A percentile compares a stretch with the other conserved stretches of the same genome.
Conservation (phyloP, 2,113 vertebrate genomes). For the Noctilio leporinus region DNA sequence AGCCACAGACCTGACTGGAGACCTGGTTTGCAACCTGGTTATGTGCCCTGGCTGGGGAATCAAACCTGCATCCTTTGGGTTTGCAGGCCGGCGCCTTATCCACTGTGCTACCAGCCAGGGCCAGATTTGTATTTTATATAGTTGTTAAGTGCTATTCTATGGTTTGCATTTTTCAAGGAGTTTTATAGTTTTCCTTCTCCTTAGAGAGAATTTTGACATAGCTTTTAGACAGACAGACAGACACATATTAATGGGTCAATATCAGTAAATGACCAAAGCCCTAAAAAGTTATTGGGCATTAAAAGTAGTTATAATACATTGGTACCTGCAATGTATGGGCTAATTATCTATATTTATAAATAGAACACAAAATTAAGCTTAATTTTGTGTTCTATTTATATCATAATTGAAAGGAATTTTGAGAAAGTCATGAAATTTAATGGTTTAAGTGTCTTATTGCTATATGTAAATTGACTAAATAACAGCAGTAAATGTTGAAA, state of each 20-base stretch:
- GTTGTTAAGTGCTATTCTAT: background rate
- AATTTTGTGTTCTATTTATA: conserved; percentile 45
- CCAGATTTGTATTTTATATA: conserved; percentile 30
- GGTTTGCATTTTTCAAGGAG: conserved; percentile 15
- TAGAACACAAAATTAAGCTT: conserved; percentile 52
- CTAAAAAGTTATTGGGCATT: conserved; percentile 40
- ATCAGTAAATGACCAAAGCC: conserved; percentile 38
- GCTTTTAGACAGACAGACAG: background rate
- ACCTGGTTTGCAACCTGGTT: too few species aligned
- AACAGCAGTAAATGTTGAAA: conserved; percentile 48
- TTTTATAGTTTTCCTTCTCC: background rate
- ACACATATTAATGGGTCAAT: background rate
- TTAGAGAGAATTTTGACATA: background rate
- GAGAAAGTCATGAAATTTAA: conserved; percentile 59
- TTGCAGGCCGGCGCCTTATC: too few species aligned
- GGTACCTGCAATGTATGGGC: conserved; percentile 21
- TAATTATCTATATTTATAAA: conserved; percentile 60
- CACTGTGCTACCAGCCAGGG: too few species aligned
- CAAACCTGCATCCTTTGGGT: too few species aligned
- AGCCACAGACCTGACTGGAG: too few species aligned
- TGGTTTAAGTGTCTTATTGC: conserved; percentile 58
- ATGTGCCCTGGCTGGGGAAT: too few species aligned
- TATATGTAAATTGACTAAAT: conserved; percentile 47
- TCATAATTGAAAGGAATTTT: conserved; percentile 63
- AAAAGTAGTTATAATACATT: conserved; percentile 39